A percentile compares a stretch with the other conserved stretches of the same genome.
These are phyloP conservation scores for Stenurella melanura DNA, from an alignment of 2,888 invertebrate genomes.

Conservation along the genomic window DNA sequence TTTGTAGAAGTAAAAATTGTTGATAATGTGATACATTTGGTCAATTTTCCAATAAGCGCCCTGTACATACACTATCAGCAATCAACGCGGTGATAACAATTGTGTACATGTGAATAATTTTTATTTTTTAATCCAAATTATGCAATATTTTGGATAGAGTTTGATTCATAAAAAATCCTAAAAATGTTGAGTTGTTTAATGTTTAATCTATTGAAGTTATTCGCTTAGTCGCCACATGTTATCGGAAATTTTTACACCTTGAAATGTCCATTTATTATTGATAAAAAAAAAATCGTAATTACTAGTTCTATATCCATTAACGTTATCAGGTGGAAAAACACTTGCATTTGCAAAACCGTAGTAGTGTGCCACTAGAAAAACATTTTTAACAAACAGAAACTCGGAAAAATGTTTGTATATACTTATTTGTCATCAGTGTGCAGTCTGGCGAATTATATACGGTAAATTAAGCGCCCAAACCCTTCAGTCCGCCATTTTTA, in stretches of 20 bases:
- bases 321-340: not conserved
- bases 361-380: not conserved
- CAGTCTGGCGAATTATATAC: conserved; percentile 29
- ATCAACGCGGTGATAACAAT: no score
- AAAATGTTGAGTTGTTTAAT: not conserved
- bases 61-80: no score
- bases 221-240: not conserved
- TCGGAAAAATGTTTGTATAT: not conserved
- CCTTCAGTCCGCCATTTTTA: conserved; percentile 58
- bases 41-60: no score
- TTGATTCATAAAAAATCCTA: not conserved
- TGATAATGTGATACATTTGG: no score
- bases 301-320: not conserved
- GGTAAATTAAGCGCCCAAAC: conserved; percentile 53
- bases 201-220: not conserved
- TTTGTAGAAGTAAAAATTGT: no score
- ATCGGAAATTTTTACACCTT: not conserved
- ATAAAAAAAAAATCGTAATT: not conserved
- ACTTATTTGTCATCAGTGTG: not conserved
- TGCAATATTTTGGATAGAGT: no score
- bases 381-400: not conserved
- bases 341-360: not conserved
- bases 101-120: no score
- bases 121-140: no score
- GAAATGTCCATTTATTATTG: not conserved